Conservation (phyloP, 2,797 vertebrate species). For the Hybognathus amarus region DNA sequence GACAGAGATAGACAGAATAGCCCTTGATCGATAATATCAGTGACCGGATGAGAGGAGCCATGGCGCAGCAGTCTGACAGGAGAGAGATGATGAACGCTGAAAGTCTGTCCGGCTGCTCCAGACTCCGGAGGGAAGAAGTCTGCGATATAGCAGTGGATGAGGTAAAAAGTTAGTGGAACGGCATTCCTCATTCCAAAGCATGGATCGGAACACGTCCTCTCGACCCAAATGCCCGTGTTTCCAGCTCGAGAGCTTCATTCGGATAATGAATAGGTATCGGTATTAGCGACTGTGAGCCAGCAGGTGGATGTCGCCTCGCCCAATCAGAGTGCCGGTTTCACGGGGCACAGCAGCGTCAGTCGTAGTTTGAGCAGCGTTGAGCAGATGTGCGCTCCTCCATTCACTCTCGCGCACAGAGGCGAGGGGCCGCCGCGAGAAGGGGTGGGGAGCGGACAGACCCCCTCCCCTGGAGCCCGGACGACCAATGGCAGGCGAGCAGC, state of each 20-base stretch:
- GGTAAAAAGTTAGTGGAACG: constrained; percentile 46
- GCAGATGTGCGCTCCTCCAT: constrained; percentile 79
- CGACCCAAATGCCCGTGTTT: constrained; percentile 26
- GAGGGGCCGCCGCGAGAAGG: constrained; percentile 46
- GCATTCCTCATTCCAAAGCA: constrained; percentile 45
- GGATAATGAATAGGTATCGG: constrained; percentile 38
- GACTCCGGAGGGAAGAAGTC: constrained; percentile 11
- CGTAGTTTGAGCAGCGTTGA: constrained; percentile 73
- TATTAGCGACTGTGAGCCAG: constrained; percentile 44
- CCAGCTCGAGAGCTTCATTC: constrained; percentile 27
- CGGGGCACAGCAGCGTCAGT: constrained; percentile 42
- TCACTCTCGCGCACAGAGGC: constrained; percentile 67
- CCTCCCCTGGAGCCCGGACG: constrained; percentile 64
- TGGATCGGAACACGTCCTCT: constrained; percentile 30
- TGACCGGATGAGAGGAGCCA: constrained; percentile 45
- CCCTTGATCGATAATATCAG: constrained; percentile 41
- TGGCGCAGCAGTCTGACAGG: constrained; percentile 45
- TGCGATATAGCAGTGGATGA: constrained; percentile 10
- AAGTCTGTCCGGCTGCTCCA: constrained; percentile 46
- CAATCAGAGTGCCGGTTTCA: constrained; percentile 50
- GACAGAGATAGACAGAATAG: constrained; percentile 40
- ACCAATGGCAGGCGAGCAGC: constrained; percentile 66
- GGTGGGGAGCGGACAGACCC: constrained; percentile 62
- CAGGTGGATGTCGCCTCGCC: constrained; percentile 59
- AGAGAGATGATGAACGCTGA: constrained; percentile 34